Evolutionary conservation across 2,113 vertebrate species (phyloP).

Genomic region (Entelurus aequoreus): DNA sequence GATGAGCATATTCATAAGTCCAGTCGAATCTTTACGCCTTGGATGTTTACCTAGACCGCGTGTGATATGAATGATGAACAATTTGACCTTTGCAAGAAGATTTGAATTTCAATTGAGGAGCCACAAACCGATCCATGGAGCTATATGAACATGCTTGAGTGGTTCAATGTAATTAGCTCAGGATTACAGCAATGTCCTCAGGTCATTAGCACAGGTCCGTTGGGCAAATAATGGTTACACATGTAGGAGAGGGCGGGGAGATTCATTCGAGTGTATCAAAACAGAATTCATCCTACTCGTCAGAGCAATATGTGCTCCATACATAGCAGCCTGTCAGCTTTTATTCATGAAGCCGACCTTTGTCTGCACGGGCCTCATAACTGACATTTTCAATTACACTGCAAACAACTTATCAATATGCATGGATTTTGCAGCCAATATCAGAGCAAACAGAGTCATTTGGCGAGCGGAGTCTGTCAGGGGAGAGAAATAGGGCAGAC

Average conservation of each 20-base stretch:
- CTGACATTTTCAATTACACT: slow-evolving; percentile 93
- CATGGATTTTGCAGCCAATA: slow-evolving; percentile 83
- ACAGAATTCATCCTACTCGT: slow-evolving; percentile 36
- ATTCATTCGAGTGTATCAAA: slow-evolving; percentile 29
- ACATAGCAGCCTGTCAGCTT: slow-evolving; percentile 67
- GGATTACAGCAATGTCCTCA: slow-evolving; percentile 8
- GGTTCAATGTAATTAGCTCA: slow-evolving; percentile 14
- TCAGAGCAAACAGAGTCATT: slow-evolving; percentile 73
- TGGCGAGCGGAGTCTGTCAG: slow-evolving; percentile 68
- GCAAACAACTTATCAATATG: slow-evolving; percentile 93
- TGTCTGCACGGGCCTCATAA: slow-evolving; percentile 81
- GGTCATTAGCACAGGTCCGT: slow-evolving; percentile 3
- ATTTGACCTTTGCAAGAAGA: slow-evolving; percentile 72
- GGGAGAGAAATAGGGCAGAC: slow-evolving; percentile 71
- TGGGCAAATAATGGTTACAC: slow-evolving; percentile 14
- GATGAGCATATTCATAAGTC: slow-evolving; percentile 58
- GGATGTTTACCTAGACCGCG: slow-evolving; percentile 54
- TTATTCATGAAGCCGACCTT: slow-evolving; percentile 80
- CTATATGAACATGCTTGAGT: slow-evolving; percentile 24
- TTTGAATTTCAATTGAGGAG: slow-evolving; percentile 70
- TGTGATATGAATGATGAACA: slow-evolving; percentile 71
- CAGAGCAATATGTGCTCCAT: slow-evolving; percentile 34
- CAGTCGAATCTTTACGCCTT: slow-evolving; percentile 32
- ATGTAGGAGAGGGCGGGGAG: slow-evolving; percentile 6
- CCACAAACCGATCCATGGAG: slow-evolving; percentile 59